Conservation (phyloP, 2,797 vertebrate genomes). For the Rhabdomys pumilio region DNA sequence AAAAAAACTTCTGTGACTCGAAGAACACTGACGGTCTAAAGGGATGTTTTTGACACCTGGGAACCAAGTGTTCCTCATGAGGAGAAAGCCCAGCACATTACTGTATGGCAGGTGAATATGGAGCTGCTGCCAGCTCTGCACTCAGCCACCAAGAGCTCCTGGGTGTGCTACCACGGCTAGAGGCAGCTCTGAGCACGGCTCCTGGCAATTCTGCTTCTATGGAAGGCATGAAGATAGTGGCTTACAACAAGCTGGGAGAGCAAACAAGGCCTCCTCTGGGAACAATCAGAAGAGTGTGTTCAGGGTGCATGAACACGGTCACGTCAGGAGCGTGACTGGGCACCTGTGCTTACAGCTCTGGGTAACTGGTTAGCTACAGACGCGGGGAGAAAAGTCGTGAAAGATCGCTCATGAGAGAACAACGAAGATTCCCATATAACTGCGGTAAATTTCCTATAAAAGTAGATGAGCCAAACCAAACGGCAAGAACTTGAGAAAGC, state of each 20-base stretch:
- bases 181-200: not conserved
- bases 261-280: not conserved
- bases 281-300: not conserved
- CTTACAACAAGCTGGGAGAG: not conserved
- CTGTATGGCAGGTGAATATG: slow-evolving; percentile 46
- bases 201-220: not conserved
- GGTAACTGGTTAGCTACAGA: not conserved
- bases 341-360: not conserved
- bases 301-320: not conserved
- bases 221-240: not conserved
- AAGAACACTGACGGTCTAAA: slow-evolving; percentile 46
- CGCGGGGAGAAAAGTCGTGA: not conserved
- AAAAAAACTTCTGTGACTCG: slow-evolving; percentile 77
- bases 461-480: not conserved
- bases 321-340: not conserved
- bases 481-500: not conserved
- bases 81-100: not conserved
- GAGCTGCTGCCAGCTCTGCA: not conserved
- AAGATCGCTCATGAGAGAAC: not conserved
- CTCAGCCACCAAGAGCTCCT: not conserved
- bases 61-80: slow-evolving; percentile 70
- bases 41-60: slow-evolving; percentile 54
- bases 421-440: slow-evolving; percentile 1
- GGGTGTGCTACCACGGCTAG: not conserved
- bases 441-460: slow-evolving; percentile 2